Evolutionary conservation across 2,888 invertebrate species (phyloP).

Genomic region (Ichneumoninae sp.): DNA sequence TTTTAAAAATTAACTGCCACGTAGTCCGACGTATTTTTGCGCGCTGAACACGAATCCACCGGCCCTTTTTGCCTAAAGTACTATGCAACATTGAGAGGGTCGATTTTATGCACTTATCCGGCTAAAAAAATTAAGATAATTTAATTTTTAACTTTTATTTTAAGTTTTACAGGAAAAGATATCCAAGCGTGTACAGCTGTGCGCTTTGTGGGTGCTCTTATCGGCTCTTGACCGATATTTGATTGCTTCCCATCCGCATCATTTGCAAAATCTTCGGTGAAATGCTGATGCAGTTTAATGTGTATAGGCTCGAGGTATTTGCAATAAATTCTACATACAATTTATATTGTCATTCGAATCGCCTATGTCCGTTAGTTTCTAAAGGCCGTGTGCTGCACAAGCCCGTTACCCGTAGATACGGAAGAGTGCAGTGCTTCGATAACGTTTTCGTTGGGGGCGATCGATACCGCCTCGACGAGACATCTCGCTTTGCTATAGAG

Average conservation of each 20-base stretch:
- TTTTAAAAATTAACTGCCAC: too few relatives aligned
- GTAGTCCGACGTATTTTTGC: too few relatives aligned
- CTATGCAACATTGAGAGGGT: too few relatives aligned
- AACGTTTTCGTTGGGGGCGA: constrained; percentile 43
- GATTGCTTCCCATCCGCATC: background rate
- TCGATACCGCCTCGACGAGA: constrained; percentile 45
- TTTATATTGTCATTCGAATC: background rate
- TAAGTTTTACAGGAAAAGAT: background rate
- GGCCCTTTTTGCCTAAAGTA: too few relatives aligned
- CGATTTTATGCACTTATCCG: too few relatives aligned
- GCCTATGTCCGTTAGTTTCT: background rate
- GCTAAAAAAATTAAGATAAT: background rate
- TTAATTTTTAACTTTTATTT: background rate
- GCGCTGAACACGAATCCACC: too few relatives aligned
- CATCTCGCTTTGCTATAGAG: constrained; percentile 24
- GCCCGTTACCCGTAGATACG: background rate
- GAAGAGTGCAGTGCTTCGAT: constrained; percentile 32
- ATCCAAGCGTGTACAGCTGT: background rate
- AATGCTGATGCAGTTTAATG: background rate
- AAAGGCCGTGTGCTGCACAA: constrained; percentile 5
- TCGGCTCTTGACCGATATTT: background rate
- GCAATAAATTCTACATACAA: background rate
- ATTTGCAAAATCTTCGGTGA: background rate
- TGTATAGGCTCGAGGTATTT: background rate
- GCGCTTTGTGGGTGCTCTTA: background rate